These are phyloP conservation scores for Oreochromis grahami DNA, from an alignment of 2,797 vertebrate species.

Conservation along the genomic window DNA sequence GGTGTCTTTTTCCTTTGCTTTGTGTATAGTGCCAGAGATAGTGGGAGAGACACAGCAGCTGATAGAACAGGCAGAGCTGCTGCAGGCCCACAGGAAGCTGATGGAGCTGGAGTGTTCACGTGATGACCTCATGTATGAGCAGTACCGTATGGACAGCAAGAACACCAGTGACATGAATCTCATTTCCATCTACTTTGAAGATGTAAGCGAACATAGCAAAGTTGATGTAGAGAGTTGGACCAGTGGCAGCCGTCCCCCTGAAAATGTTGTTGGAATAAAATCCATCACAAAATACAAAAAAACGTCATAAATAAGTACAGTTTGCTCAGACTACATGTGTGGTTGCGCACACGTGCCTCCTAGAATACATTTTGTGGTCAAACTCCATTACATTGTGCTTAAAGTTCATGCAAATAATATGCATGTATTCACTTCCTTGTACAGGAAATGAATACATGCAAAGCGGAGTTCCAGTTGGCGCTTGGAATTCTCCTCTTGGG, in stretches of 20 bases:
- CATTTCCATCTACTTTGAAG: conserved; percentile 89
- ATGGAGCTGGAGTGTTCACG: conserved; percentile 97
- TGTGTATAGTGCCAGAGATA: conserved; percentile 86
- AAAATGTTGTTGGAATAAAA: not conserved
- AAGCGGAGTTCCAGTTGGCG: not conserved
- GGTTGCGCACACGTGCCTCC: rapidly evolving
- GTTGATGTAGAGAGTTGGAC: not conserved
- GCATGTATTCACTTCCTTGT: not conserved
- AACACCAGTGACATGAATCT: conserved; percentile 94
- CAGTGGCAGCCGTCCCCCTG: rapidly evolving
- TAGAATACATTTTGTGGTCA: not conserved
- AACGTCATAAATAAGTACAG: not conserved
- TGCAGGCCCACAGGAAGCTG: conserved; percentile 91
- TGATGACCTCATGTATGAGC: conserved; percentile 96
- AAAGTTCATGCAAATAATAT: not conserved
- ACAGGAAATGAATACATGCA: not conserved
- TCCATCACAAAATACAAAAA: not conserved
- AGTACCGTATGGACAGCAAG: conserved; percentile 95
- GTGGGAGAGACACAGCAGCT: conserved; percentile 87
- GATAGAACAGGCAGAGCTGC: conserved; percentile 87
- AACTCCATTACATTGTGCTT: not conserved
- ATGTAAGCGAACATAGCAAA: conserved; percentile 33
- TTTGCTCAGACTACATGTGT: not conserved
- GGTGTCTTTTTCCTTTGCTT: not conserved
- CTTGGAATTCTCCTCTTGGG: not conserved